phyloP scores from a whole-genome alignment of 2,797 vertebrate genomes.

The Enteromius radiatus region DNA sequence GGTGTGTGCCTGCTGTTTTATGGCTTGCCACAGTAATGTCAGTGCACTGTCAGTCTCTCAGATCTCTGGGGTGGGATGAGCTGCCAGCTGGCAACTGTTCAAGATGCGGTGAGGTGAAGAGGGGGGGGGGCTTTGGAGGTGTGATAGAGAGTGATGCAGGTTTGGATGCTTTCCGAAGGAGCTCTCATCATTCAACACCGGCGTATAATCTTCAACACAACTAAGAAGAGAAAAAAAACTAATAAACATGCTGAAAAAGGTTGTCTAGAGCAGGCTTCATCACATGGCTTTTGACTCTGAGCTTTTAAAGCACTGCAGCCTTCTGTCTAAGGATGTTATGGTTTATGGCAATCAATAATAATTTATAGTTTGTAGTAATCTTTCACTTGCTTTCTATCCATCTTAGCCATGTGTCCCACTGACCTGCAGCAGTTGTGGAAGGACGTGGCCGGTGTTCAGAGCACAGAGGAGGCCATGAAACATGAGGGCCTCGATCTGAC shows the following conservation, averaged over 20 bases:
- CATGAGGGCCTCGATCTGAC: conserved; percentile 97
- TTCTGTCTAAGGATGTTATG: background rate
- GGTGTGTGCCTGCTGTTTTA: conserved; percentile 47
- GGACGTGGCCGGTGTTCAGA: conserved; percentile 89
- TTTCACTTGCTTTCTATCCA: background rate
- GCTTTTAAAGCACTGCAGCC: background rate
- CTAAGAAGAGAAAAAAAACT: conserved; percentile 23
- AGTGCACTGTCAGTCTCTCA: conserved; percentile 54
- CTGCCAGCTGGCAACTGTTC: conserved; percentile 60
- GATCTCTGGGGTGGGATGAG: conserved; percentile 44
- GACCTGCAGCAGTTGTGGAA: conserved; percentile 99
- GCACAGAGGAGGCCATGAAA: conserved; percentile 91
- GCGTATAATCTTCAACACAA: conserved; percentile 12
- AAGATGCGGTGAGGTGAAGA: conserved; percentile 18
- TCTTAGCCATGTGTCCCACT: conserved; percentile 91
- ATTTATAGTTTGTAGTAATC: conserved; percentile 5
- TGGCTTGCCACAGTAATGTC: conserved; percentile 57
- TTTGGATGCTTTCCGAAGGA: conserved; percentile 48
- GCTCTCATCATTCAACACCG: conserved; percentile 39
- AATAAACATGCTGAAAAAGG: conserved; percentile 5
- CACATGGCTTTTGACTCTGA: conserved; percentile 4
- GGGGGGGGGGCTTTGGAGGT: conserved; percentile 11
- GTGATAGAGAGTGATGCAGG: conserved; percentile 34
- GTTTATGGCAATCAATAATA: background rate
- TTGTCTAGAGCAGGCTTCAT: background rate